phyloP scores from a whole-genome alignment of 2,797 vertebrate species.

The Rhinoraja longicauda region DNA sequence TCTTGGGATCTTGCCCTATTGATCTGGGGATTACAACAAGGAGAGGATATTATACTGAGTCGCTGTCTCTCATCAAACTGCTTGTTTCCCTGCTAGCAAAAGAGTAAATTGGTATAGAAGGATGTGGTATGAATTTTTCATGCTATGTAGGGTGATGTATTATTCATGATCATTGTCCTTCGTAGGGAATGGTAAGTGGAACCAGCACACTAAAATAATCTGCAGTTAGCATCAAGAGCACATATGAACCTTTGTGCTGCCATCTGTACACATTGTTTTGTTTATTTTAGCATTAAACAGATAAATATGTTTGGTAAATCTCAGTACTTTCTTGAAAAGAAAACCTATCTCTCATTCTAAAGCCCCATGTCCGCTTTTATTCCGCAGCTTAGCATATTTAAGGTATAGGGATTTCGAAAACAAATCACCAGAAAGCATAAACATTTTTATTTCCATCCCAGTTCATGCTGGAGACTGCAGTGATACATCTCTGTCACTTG shows the following conservation, averaged over 20 bases:
- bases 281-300: not conserved
- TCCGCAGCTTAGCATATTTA: not conserved
- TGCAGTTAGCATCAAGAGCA: conserved; percentile 12
- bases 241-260: not conserved
- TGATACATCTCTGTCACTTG: not conserved
- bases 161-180: conserved; percentile 31
- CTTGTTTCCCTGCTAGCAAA: conserved; percentile 14
- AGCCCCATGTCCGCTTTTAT: not conserved
- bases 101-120: conserved; percentile 33
- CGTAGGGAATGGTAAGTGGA: conserved; percentile 7
- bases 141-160: conserved; percentile 10
- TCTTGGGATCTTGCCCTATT: conserved; percentile 28
- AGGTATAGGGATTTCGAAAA: not conserved
- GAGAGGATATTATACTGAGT: conserved; percentile 13
- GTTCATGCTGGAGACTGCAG: not conserved
- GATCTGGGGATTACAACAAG: conserved; percentile 13
- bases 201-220: conserved; percentile 29
- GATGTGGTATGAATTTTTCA: conserved; percentile 39
- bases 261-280: not conserved
- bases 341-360: not conserved
- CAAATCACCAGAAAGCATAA: not conserved
- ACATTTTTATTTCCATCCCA: not conserved
- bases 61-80: conserved; percentile 29
- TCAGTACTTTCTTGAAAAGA: not conserved
- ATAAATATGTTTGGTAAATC: not conserved